These are phyloP conservation scores for Nomada fucata DNA, from an alignment of 2,888 invertebrate genomes.

Conservation along the genomic window DNA sequence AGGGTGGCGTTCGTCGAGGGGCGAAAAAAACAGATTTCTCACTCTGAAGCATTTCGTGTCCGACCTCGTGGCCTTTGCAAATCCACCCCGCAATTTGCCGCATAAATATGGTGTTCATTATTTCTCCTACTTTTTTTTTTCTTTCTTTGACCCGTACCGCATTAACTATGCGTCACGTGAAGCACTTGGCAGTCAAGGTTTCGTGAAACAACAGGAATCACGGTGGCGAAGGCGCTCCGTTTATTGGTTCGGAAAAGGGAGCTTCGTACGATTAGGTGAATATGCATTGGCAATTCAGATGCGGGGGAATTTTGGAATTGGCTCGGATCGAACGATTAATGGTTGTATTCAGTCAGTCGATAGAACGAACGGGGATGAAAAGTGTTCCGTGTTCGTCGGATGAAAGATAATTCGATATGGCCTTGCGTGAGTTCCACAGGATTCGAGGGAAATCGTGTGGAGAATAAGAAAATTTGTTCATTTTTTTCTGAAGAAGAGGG, in stretches of 20 bases:
- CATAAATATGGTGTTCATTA: slow-evolving; percentile 33
- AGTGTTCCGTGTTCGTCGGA: background rate
- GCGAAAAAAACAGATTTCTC: slow-evolving; percentile 55
- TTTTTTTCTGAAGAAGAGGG: background rate
- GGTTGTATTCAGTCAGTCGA: background rate
- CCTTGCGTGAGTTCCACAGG: too few relatives aligned
- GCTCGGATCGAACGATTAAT: background rate
- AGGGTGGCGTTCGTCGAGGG: slow-evolving; percentile 57
- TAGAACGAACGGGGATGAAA: background rate
- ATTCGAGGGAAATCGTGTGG: background rate
- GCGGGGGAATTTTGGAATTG: background rate
- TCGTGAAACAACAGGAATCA: background rate
- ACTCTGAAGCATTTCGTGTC: slow-evolving; percentile 34
- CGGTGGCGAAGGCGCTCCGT: background rate
- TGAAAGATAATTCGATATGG: too few relatives aligned
- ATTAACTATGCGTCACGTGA: background rate
- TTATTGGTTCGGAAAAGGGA: background rate
- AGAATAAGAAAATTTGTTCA: background rate
- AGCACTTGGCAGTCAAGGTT: background rate
- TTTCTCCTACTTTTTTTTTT: background rate
- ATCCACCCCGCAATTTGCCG: slow-evolving; percentile 39
- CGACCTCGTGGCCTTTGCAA: slow-evolving; percentile 44
- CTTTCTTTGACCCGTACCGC: background rate
- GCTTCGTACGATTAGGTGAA: background rate
- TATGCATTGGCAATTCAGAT: background rate